Evolutionary conservation across 2,888 invertebrate species (phyloP).

Genomic region (Watsonalla binaria): DNA sequence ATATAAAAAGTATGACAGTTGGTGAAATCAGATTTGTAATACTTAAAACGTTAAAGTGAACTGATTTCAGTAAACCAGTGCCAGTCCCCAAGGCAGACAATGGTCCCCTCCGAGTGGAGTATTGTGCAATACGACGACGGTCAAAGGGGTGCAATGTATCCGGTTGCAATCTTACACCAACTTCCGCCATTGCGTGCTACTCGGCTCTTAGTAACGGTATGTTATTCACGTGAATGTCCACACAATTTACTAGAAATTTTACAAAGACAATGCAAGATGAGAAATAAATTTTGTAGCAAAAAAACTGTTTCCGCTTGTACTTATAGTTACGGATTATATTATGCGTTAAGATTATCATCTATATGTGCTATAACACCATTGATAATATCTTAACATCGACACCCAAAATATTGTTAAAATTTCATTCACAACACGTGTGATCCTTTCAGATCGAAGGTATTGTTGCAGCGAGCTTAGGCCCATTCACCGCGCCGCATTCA

Average conservation of each 20-base stretch:
- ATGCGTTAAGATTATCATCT: background rate
- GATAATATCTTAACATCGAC: conserved; percentile 44
- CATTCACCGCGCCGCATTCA: conserved; percentile 52
- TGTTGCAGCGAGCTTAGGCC: conserved; percentile 39
- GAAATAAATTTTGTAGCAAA: background rate
- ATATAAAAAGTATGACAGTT: too few species aligned
- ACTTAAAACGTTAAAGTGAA: background rate
- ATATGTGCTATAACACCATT: conserved; percentile 25
- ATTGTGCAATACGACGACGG: conserved; percentile 34
- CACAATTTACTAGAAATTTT: background rate
- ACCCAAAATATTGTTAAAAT: conserved; percentile 56
- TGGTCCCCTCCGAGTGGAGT: conserved; percentile 15
- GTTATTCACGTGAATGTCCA: background rate
- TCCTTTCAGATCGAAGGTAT: conserved; percentile 48
- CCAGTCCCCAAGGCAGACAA: conserved; percentile 10
- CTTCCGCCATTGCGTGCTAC: conserved; percentile 43
- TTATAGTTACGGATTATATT: background rate
- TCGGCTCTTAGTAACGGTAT: background rate
- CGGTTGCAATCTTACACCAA: conserved; percentile 68
- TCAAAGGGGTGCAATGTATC: conserved; percentile 56
- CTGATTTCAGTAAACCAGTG: background rate
- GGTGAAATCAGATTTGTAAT: background rate
- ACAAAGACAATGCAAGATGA: too few species aligned
- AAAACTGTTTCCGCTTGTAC: background rate
- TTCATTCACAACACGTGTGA: conserved; percentile 68